These are phyloP conservation scores for Probosciger aterrimus DNA, from an alignment of 2,113 vertebrate species.

Conservation along the genomic window DNA sequence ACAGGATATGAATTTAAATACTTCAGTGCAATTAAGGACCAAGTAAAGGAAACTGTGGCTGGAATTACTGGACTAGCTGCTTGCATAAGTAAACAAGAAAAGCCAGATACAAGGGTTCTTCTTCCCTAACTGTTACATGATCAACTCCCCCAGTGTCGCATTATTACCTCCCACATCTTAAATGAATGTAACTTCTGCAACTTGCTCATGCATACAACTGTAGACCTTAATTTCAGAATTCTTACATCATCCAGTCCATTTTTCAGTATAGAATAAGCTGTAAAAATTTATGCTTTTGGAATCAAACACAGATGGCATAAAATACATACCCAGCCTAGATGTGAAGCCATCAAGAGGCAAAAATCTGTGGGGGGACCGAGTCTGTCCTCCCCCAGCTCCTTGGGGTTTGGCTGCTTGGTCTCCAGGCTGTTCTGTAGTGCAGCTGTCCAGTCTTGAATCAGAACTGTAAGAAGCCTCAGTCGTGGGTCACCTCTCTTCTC, in stretches of 20 bases:
- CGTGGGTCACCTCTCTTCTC: not conserved
- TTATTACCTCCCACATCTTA: not conserved
- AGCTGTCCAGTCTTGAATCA: not conserved
- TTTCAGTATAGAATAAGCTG: not conserved
- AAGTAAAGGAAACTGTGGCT: not conserved
- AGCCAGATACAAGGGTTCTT: not conserved
- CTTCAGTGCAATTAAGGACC: not conserved
- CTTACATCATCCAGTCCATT: not conserved
- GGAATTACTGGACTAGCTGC: not conserved
- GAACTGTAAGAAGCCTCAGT: not conserved
- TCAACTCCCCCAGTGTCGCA: not conserved
- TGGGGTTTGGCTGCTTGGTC: not conserved
- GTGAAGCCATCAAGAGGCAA: not conserved
- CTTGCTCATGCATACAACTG: not conserved
- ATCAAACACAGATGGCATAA: not conserved
- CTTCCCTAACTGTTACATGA: not conserved
- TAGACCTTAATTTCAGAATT: not conserved
- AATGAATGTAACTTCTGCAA: not conserved
- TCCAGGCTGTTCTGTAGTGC: not conserved
- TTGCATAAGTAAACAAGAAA: not conserved
- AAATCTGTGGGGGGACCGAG: rapidly evolving
- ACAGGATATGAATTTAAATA: not conserved
- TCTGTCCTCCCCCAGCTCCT: not conserved
- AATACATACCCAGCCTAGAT: not conserved
- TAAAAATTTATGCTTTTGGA: not conserved